Conservation (phyloP, 1,140 invertebrate species). For the Tetragnatha versicolor region DNA sequence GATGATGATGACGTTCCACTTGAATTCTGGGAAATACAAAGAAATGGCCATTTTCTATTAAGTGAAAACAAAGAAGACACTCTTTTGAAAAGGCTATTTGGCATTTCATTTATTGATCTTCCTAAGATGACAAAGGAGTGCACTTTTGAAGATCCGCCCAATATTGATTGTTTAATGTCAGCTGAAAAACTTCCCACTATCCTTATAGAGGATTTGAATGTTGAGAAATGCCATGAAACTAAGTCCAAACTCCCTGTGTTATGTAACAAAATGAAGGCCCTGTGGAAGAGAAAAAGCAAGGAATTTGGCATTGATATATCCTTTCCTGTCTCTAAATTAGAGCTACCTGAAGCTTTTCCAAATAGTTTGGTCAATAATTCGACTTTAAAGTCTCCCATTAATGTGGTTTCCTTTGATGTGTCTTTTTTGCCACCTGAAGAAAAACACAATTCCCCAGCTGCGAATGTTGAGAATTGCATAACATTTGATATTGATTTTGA, state of each 20-base stretch:
- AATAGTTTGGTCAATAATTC: neutral
- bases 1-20: neutral
- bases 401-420: neutral
- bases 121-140: neutral
- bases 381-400: neutral
- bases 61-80: neutral
- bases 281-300: conserved; percentile 29
- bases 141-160: neutral
- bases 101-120: neutral
- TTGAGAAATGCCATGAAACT: no score
- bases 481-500: conserved; percentile 40
- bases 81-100: conserved; percentile 26
- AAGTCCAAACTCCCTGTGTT: conserved; percentile 31
- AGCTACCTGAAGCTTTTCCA: neutral
- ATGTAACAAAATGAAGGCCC: conserved; percentile 47
- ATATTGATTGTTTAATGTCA: neutral
- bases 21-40: neutral
- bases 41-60: neutral
- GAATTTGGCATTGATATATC: conserved; percentile 17
- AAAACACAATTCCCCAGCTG: neutral
- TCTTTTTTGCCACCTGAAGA: neutral
- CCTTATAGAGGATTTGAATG: no score
- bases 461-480: neutral
- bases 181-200: no score
- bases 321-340: neutral